phyloP scores from a whole-genome alignment of 2,797 vertebrate genomes.

The Lemur catta region DNA sequence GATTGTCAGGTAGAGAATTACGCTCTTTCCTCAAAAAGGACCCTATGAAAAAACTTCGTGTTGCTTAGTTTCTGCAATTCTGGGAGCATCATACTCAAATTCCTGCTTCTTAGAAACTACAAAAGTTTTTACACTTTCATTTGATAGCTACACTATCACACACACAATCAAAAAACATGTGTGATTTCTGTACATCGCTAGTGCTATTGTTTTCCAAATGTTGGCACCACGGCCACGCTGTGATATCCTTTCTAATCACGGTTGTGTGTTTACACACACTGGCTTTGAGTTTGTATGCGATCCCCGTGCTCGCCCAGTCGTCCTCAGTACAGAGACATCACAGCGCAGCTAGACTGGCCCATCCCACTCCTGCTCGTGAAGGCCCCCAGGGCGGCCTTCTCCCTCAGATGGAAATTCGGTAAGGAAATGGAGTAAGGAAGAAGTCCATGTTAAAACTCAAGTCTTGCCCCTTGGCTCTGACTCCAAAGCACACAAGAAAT shows the following conservation, averaged over 20 bases:
- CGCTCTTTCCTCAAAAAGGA: neutral
- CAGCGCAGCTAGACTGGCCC: too few relatives aligned
- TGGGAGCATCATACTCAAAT: neutral
- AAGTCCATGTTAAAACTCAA: neutral
- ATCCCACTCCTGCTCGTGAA: too few relatives aligned
- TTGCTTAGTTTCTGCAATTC: neutral
- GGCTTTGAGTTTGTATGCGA: neutral
- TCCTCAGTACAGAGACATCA: neutral
- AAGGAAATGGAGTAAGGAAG: neutral
- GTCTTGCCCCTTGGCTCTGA: neutral
- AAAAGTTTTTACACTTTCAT: neutral
- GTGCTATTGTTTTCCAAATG: neutral
- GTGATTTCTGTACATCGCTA: neutral
- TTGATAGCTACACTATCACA: neutral
- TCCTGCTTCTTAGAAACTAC: neutral
- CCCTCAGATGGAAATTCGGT: neutral
- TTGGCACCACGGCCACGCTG: neutral
- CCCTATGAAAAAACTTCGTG: neutral
- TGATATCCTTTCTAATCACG: neutral
- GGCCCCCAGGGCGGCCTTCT: rapidly evolving
- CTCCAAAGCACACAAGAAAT: neutral
- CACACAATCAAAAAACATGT: neutral
- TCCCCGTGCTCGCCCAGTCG: neutral
- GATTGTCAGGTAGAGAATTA: neutral
- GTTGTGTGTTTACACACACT: neutral